These are phyloP conservation scores for Lithobates pipiens DNA, from an alignment of 2,797 vertebrate genomes.

Conservation along the genomic window DNA sequence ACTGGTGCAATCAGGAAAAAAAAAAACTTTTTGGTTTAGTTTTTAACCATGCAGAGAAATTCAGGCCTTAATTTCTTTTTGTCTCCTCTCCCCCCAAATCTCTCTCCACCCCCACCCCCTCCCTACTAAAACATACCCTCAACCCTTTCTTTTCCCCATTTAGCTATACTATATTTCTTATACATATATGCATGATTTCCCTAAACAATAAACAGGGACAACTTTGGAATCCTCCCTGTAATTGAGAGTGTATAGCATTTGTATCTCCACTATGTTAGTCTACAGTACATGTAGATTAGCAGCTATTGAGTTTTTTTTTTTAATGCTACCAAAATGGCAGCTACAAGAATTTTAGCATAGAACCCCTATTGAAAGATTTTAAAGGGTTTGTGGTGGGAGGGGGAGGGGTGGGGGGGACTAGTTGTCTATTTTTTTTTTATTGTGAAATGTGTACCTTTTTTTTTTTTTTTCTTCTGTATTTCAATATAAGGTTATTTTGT, in stretches of 20 bases:
- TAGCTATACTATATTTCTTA: no score
- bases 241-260: neutral
- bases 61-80: no score
- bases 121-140: no score
- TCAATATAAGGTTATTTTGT: neutral
- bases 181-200: neutral
- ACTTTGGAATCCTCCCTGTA: neutral
- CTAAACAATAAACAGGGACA: neutral
- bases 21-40: neutral
- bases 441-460: constrained; percentile 23
- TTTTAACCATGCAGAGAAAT: neutral
- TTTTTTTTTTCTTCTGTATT: constrained; percentile 20
- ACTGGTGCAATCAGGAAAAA: neutral
- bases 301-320: neutral
- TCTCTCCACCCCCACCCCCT: no score
- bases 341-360: neutral
- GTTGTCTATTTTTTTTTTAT: constrained; percentile 45
- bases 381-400: constrained; percentile 17
- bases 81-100: neutral
- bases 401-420: neutral
- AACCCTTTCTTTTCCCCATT: no score
- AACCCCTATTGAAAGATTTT: constrained; percentile 34
- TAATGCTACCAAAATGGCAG: constrained; percentile 12
- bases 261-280: neutral
- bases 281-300: neutral